phyloP scores from a whole-genome alignment of 2,113 vertebrate genomes.

The Argyrosomus japonicus region DNA sequence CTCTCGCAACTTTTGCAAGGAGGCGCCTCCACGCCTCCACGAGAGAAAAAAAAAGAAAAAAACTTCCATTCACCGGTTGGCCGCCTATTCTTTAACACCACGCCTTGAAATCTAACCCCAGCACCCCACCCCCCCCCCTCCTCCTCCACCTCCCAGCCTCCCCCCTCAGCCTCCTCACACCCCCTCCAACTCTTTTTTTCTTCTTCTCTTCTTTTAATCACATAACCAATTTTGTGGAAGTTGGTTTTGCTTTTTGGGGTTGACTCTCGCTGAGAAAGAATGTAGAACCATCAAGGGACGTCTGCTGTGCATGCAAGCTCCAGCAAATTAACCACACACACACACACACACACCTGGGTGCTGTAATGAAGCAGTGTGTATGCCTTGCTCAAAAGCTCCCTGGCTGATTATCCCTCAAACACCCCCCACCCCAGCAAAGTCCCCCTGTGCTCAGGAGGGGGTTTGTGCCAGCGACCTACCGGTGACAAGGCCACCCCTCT shows the following conservation, averaged over 20 bases:
- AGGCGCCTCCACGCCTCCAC: constrained; percentile 64
- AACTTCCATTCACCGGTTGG: constrained; percentile 77
- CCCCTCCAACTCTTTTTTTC: constrained; percentile 13
- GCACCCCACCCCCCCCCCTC: neutral
- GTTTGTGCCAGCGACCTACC: constrained; percentile 29
- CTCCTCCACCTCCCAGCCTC: neutral
- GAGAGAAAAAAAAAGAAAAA: constrained; percentile 1
- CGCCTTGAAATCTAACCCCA: constrained; percentile 76
- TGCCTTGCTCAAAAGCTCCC: neutral
- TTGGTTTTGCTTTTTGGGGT: constrained; percentile 59
- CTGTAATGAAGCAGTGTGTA: neutral
- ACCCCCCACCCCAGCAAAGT: too few species aligned
- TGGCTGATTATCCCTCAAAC: neutral
- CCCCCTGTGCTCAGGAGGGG: neutral
- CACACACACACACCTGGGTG: neutral
- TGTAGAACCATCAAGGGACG: constrained; percentile 17
- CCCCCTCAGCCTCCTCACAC: constrained; percentile 10
- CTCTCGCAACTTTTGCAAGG: constrained; percentile 63
- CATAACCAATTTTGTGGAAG: constrained; percentile 71
- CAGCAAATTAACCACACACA: neutral
- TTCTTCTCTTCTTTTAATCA: constrained; percentile 37
- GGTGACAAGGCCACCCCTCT: constrained; percentile 22
- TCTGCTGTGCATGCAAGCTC: neutral
- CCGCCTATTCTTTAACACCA: constrained; percentile 69
- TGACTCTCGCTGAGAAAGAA: constrained; percentile 54